phyloP scores from a whole-genome alignment of 2,113 vertebrate genomes.

The Gadus chalcogrammus region DNA sequence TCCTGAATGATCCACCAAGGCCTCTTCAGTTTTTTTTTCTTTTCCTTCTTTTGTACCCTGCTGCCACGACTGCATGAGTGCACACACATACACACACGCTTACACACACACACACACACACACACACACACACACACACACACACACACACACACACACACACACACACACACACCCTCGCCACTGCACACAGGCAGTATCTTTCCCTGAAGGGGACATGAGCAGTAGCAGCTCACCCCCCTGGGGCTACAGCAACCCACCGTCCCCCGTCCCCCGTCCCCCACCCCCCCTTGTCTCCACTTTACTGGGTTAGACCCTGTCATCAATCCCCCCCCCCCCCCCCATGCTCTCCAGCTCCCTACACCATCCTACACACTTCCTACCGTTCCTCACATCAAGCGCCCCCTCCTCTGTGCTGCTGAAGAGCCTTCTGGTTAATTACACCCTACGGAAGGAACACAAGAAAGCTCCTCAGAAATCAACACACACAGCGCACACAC shows the following conservation, averaged over 20 bases:
- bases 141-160: neutral
- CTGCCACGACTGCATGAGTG: neutral
- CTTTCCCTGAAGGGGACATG: slow-evolving; percentile 4
- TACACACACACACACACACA: neutral
- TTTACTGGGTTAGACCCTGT: slow-evolving; percentile 31
- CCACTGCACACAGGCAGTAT: neutral
- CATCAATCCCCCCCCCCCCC: slow-evolving; percentile 15
- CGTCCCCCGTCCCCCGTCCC: slow-evolving; percentile 4
- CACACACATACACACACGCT: too few relatives aligned
- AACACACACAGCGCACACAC: neutral
- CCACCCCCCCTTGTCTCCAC: slow-evolving; percentile 8
- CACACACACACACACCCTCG: slow-evolving; percentile 1
- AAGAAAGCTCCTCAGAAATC: slow-evolving; percentile 16
- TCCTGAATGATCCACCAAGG: slow-evolving; percentile 20
- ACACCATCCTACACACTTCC: slow-evolving; percentile 10
- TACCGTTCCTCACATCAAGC: neutral
- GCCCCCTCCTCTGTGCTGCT: neutral
- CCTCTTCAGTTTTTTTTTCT: neutral
- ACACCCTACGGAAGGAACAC: slow-evolving; percentile 27
- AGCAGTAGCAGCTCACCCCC: neutral
- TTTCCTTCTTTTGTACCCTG: too few relatives aligned
- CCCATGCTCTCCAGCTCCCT: neutral
- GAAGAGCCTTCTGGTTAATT: slow-evolving; percentile 34
- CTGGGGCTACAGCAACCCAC: slow-evolving; percentile 13
- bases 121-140: neutral